These are phyloP conservation scores for Caenorhabditis virilis DNA, from an alignment of 2,888 invertebrate genomes.

Conservation along the genomic window DNA sequence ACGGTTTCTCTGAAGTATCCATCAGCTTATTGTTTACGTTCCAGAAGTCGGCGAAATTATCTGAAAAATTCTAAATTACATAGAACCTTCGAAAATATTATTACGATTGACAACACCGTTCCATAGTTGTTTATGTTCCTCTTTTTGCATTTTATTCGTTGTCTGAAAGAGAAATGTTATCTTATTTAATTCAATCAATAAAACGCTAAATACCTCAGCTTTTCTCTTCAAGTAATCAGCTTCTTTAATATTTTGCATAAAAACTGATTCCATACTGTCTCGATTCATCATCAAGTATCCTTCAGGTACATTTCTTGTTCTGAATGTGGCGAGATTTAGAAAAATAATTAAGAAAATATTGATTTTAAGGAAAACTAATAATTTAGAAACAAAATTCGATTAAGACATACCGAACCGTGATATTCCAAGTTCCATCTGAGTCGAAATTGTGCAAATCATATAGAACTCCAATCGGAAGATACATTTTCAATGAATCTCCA, in stretches of 20 bases:
- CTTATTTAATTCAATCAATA: not conserved
- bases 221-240: slow-evolving; percentile 96
- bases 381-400: not conserved
- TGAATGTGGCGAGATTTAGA: not conserved
- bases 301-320: slow-evolving; percentile 4
- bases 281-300: slow-evolving; percentile 72
- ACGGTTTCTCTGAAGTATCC: slow-evolving; percentile 81
- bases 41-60: slow-evolving; percentile 99
- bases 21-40: slow-evolving; percentile 91
- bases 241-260: slow-evolving; percentile 92
- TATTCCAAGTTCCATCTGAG: slow-evolving; percentile 78
- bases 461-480: slow-evolving; percentile 81
- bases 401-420: slow-evolving; percentile 79
- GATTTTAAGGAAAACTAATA: slow-evolving; percentile 5
- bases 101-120: slow-evolving; percentile 87
- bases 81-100: slow-evolving; percentile 76
- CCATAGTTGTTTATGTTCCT: slow-evolving; percentile 96
- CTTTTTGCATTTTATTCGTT: slow-evolving; percentile 75
- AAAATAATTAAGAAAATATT: slow-evolving; percentile 6
- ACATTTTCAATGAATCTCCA: slow-evolving; percentile 66
- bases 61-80: slow-evolving; percentile 72
- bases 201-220: slow-evolving; percentile 72
- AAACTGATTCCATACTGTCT: slow-evolving; percentile 89
- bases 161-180: slow-evolving; percentile 39
- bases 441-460: slow-evolving; percentile 78